Conservation (phyloP, 92 coral and sea anemone genomes). For the Parazoanthus darwini region DNA sequence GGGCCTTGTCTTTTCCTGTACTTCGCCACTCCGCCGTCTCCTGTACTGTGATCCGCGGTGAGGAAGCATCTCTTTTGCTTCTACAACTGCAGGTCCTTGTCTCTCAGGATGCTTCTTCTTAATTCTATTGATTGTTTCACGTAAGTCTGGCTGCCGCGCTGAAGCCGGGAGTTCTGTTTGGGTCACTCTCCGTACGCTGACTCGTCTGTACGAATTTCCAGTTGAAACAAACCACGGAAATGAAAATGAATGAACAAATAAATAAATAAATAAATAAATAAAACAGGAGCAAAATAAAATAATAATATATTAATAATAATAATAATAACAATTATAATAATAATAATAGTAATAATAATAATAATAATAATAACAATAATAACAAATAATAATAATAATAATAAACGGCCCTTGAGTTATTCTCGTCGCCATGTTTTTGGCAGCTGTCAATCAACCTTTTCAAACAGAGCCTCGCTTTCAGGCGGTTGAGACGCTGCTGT, state of each 20-base stretch:
- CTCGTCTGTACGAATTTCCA: conserved; percentile 9
- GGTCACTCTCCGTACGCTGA: background rate
- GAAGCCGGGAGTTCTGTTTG: background rate
- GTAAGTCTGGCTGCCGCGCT: conserved; percentile 6
- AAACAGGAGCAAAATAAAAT: background rate
- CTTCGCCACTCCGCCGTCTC: background rate
- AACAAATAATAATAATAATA: no score
- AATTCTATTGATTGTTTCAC: conserved; percentile 20
- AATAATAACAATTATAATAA: no score
- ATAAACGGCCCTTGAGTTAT: no score
- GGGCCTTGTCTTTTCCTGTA: background rate
- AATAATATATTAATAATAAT: background rate
- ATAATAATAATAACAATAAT: no score
- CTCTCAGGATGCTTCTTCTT: conserved; percentile 30
- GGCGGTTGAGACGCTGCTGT: no score
- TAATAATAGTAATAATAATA: no score
- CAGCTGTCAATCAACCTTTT: no score
- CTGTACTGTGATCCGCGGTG: background rate
- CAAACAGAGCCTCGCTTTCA: no score
- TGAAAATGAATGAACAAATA: background rate
- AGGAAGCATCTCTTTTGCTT: conserved; percentile 10
- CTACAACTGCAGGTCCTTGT: conserved; percentile 20
- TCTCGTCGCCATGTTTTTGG: no score
- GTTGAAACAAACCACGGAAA: background rate
- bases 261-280: background rate